Base-by-base conservation (phyloP, 1,140 invertebrate species). In the Cotesia glomerata region DNA sequence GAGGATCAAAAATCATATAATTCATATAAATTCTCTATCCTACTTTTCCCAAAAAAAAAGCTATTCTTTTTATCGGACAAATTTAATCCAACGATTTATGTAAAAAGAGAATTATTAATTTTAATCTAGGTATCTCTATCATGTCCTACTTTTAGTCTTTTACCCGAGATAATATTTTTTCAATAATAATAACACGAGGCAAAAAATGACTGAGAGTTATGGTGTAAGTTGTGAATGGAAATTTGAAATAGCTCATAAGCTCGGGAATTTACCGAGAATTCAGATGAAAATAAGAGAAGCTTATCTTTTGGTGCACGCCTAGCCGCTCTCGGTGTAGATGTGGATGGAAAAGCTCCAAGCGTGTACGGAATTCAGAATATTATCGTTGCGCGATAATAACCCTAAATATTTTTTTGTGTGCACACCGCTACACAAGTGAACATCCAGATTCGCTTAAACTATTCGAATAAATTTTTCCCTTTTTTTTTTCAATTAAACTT, bases 341-440 rank as follows among this genome's bases (percentile, higher is more conserved):
- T 26, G 26, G 26, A 26, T 26, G 51, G 62, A 63, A 71, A 71
- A 71, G 62, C 69, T 65, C 49, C n/a, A 18, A 4, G 32, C 45
- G 51, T 63, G 34, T 13, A 54, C 11, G 49, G 49, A 71, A 71
- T 71, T 54, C 32, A 52, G n/a, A 61, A 26, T 70, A 45, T 45
- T 45, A 70, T 52, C 61, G 14, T 52, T 35, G 35, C 45, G 69
- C 45, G 69, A 64, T 71, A 71, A 71, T 71, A 56, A 64, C 49
- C 32, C 35, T n/a, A 51, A 63, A 71, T 71, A 52, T 26, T 51
- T 71, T 26, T 64, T 64, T 71, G 52, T 45, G 39, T 63, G n/a
- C 13, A 18, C 16, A 26, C 26, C 26, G 26, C 26, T 26, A 26
- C 26, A 26, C 26, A 26, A 26, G 26, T 26, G 26, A 26, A 26